Evolutionary conservation across 2,113 vertebrate species (phyloP).

Genomic region (Eulacestoma nigropectus): DNA sequence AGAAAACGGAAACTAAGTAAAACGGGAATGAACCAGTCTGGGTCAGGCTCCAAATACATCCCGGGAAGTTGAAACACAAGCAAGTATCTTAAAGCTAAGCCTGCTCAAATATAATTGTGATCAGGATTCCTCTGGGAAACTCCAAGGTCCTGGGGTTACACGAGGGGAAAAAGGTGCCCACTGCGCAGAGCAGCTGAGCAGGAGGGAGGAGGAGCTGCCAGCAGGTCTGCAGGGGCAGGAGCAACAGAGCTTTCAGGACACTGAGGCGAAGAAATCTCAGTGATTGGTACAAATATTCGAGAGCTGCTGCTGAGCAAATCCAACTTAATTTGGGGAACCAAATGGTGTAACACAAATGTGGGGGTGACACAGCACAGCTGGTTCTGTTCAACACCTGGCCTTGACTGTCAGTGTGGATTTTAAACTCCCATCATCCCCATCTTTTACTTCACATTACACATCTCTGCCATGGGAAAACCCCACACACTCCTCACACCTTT

Average conservation of each 20-base stretch:
- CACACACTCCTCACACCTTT: accelerated
- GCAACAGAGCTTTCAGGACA: background rate
- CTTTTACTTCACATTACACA: background rate
- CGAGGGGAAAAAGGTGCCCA: background rate
- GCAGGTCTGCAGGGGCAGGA: background rate
- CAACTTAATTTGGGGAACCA: background rate
- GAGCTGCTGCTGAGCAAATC: background rate
- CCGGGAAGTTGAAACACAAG: background rate
- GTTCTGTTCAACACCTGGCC: background rate
- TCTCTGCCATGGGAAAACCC: background rate
- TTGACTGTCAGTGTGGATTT: background rate
- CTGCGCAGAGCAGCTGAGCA: background rate
- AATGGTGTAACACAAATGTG: background rate
- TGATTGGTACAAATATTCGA: background rate
- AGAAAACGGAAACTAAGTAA: background rate
- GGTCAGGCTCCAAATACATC: background rate
- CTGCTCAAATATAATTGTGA: background rate
- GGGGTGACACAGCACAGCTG: background rate
- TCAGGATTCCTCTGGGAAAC: background rate
- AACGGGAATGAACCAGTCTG: background rate
- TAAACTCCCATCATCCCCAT: background rate
- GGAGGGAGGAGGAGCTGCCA: background rate
- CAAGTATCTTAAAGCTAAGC: background rate
- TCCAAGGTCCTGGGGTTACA: background rate
- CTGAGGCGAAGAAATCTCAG: background rate